Evolutionary conservation across 2,888 invertebrate species (phyloP).

Genomic region (Trachelus stipa): DNA sequence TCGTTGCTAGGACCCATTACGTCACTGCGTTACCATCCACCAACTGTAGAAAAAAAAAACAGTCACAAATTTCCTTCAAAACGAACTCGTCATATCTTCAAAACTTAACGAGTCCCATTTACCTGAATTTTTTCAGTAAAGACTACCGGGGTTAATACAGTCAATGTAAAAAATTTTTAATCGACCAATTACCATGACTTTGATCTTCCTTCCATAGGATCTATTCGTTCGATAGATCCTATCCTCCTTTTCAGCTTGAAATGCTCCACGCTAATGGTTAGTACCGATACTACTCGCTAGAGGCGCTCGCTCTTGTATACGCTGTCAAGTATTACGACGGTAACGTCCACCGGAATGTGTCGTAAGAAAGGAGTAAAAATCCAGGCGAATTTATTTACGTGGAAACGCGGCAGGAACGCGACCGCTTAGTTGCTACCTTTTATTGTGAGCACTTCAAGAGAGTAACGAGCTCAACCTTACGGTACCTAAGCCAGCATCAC

Average conservation of each 20-base stretch:
- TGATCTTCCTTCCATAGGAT: not conserved
- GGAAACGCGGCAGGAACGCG: not conserved
- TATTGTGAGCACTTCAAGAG: not conserved
- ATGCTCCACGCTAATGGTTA: not conserved
- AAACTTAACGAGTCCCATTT: not conserved
- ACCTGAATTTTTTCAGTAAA: not conserved
- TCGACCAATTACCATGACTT: not conserved
- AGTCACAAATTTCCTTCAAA: not conserved
- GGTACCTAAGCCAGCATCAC: not conserved
- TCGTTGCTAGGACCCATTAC: slow-evolving; percentile 14
- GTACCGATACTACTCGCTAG: not conserved
- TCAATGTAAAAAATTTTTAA: not conserved
- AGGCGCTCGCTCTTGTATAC: not conserved
- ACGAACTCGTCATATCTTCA: not conserved
- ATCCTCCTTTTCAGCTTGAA: not conserved
- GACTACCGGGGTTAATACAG: not conserved
- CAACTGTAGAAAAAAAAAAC: not conserved
- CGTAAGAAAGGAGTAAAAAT: not conserved
- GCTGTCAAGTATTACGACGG: not conserved
- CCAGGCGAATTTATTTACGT: not conserved
- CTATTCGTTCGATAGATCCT: not conserved
- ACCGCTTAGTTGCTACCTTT: not conserved
- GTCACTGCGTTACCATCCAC: not conserved
- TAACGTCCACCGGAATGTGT: not conserved
- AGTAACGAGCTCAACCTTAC: not conserved